Evolutionary conservation across 2,797 vertebrate species (phyloP), one percentile per base, ranked within the genome.

Genomic region (Lutra lutra): DNA sequence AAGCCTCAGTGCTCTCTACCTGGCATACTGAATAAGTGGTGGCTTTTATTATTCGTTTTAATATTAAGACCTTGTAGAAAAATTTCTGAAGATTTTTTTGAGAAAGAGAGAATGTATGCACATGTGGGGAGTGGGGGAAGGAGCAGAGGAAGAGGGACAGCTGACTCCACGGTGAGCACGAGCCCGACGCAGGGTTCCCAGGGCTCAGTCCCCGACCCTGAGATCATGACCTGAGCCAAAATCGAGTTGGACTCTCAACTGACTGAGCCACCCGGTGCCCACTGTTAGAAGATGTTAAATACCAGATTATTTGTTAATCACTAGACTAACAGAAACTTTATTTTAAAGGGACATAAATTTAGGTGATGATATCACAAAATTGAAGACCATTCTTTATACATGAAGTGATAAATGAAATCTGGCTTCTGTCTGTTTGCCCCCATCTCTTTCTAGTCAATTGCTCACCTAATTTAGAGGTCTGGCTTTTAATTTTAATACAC

Each of bases 311-410:
- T 77, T 83, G 4, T 85, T 72, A 68, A 73, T 68, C 56, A 46
- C 9, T 73, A 54, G 27, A 9, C 5, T 66, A 54, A 40, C 21
- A 3, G 40, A 77, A 95, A 29, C 54, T 82, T 70, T 73, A 35
- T 66, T 94, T 88, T 93, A 89, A 94, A 87, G 25, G 38, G 58
- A 89, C 73, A 73, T 48, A 78, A 83, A 68, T 87, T 82, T 40
- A 92, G 56, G 73, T 43, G 54, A 38, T 88, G 64, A 56, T 75
- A 43, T 80, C 38, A 85, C 17, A 93, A 80, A 93, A 56, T 0
- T 38, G 13, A 93, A 84, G 48, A 40, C 32, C 43, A 40, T 60
- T 89, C 21, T 82, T 91, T 89, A 29, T 66, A 48, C 18, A 35
- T 40, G 10, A 91, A 51, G 29, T 54, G 56, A 77, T 38, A 60